phyloP scores from a whole-genome alignment of 2,888 invertebrate genomes.

The Thera obeliscata region DNA sequence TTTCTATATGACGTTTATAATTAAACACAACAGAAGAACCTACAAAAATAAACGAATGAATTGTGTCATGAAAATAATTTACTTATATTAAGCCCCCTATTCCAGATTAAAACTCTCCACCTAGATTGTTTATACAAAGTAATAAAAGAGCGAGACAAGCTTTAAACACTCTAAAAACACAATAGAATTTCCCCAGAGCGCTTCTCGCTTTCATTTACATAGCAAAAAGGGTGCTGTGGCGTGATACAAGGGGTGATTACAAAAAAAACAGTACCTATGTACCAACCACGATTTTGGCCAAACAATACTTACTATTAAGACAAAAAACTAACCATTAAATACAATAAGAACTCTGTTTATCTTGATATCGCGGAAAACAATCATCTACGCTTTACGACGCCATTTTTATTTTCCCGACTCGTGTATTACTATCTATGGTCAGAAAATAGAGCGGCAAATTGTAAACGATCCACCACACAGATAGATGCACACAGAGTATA shows the following conservation, averaged over 20 bases:
- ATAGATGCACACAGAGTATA: no score
- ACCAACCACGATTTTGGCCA: neutral
- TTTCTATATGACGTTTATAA: no score
- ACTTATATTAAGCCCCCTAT: neutral
- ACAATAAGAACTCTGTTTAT: no score
- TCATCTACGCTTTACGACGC: no score
- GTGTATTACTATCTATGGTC: no score
- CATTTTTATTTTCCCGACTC: no score
- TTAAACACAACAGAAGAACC: neutral
- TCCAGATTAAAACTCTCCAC: neutral
- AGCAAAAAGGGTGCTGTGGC: conserved; percentile 19
- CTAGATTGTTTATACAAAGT: conserved; percentile 4
- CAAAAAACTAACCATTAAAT: no score
- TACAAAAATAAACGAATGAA: neutral
- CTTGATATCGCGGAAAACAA: no score
- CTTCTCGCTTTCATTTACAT: conserved; percentile 23
- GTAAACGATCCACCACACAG: no score
- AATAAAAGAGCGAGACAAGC: conserved; percentile 15
- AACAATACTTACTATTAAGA: neutral
- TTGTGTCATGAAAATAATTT: neutral
- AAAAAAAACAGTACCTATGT: neutral
- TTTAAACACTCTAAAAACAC: conserved; percentile 23
- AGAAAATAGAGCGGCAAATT: no score
- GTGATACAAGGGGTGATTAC: neutral
- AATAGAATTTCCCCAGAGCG: conserved; percentile 25